These are phyloP conservation scores for Acanthurus leucopareius DNA, from an alignment of 2,797 vertebrate genomes.

Conservation along the genomic window DNA sequence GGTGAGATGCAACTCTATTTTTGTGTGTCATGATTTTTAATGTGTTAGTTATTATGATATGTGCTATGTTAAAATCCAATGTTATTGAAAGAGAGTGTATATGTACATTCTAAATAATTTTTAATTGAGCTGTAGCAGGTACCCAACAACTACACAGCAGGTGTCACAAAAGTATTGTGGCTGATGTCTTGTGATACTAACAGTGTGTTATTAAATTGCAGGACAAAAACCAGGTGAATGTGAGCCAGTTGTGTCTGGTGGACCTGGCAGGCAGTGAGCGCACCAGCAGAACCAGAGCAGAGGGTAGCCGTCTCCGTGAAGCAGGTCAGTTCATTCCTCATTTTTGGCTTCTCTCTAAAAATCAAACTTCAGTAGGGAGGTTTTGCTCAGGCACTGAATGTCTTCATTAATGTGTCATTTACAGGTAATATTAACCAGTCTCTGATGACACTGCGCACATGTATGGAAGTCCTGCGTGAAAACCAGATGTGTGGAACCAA, in stretches of 20 bases:
- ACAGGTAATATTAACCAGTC: slow-evolving; percentile 98
- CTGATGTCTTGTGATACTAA: too few species aligned
- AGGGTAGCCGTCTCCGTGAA: slow-evolving; percentile 94
- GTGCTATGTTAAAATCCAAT: too few species aligned
- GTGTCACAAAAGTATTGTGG: too few species aligned
- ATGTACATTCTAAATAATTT: too few species aligned
- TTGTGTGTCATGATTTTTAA: background rate
- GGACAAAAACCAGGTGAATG: slow-evolving; percentile 93
- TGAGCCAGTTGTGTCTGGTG: slow-evolving; percentile 96
- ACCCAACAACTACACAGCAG: too few species aligned
- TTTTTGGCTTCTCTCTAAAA: too few species aligned
- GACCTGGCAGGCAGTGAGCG: slow-evolving; percentile 98
- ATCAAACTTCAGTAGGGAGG: too few species aligned
- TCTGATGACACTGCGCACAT: slow-evolving; percentile 94
- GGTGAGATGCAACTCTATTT: slow-evolving; percentile 65
- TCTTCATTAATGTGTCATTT: background rate
- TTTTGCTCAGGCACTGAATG: too few species aligned
- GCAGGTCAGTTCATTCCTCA: slow-evolving; percentile 86
- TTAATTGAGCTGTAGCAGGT: too few species aligned
- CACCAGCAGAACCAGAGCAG: slow-evolving; percentile 94
- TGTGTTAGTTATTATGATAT: too few species aligned
- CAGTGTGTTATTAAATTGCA: slow-evolving; percentile 55
- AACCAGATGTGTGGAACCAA: slow-evolving; percentile 95
- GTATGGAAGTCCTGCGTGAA: slow-evolving; percentile 95
- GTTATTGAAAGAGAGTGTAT: too few species aligned